These are phyloP conservation scores for Theretra japonica DNA, from an alignment of 2,888 invertebrate genomes.

Conservation along the genomic window DNA sequence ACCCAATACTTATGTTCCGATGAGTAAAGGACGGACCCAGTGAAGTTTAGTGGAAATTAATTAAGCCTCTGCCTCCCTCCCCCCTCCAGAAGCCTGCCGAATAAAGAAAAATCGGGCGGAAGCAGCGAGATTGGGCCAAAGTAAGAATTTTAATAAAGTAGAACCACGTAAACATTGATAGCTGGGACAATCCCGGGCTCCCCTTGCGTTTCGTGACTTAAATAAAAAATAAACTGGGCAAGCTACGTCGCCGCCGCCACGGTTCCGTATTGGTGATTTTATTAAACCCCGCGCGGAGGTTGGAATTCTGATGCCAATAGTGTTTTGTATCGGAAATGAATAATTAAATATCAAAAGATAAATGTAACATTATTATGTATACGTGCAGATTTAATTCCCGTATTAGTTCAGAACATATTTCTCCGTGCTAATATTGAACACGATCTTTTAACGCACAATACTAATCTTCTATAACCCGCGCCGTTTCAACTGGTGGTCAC, in stretches of 20 bases:
- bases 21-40: conserved; percentile 50
- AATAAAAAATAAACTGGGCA: conserved; percentile 35
- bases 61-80: conserved; percentile 57
- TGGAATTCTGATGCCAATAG: background rate
- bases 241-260: conserved; percentile 10
- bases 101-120: conserved; percentile 61
- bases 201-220: conserved; percentile 29
- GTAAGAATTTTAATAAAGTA: conserved; percentile 78
- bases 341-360: background rate
- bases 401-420: background rate
- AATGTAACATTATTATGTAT: background rate
- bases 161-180: conserved; percentile 78
- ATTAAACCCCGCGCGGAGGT: conserved; percentile 2
- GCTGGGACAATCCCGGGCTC: conserved; percentile 40
- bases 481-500: too few species aligned
- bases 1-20: conserved; percentile 48
- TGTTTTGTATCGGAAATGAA: background rate
- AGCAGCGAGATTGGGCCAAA: conserved; percentile 62
- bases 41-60: conserved; percentile 68
- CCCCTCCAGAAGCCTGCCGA: conserved; percentile 47
- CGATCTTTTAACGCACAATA: too few species aligned
- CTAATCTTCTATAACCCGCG: too few species aligned
- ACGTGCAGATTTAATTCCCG: background rate
- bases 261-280: conserved; percentile 25
- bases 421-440: too few species aligned